A percentile compares a stretch with the other conserved stretches of the same genome.
phyloP scores from a whole-genome alignment of 2,888 invertebrate species.

The Acanthosepion pharaonis region DNA sequence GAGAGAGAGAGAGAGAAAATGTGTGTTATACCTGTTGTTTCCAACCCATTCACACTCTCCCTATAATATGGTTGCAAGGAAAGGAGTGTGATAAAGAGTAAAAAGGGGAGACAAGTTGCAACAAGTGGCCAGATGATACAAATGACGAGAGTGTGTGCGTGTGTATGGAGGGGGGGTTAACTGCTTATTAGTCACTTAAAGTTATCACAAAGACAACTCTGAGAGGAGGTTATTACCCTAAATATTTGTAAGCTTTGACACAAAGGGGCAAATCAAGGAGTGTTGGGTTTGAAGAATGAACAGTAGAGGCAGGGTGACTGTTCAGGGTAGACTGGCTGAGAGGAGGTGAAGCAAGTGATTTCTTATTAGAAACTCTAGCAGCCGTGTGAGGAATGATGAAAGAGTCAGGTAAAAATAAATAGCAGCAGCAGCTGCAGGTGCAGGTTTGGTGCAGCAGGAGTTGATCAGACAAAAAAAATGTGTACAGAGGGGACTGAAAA shows the following conservation, averaged over 20 bases:
- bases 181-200: neutral
- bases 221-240: neutral
- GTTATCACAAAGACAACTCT: neutral
- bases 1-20: neutral
- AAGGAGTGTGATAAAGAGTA: neutral
- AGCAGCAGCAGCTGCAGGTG: neutral
- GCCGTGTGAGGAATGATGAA: neutral
- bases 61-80: neutral
- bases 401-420: neutral
- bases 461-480: neutral
- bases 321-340: neutral
- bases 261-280: slow-evolving; percentile 14
- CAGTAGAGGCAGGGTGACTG: neutral
- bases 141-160: neutral
- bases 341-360: neutral
- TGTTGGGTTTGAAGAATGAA: neutral
- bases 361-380: neutral
- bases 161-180: neutral
- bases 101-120: neutral
- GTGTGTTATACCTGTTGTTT: neutral
- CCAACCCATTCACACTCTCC: neutral
- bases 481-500: too few relatives aligned
- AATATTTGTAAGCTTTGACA: slow-evolving; percentile 33
- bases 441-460: neutral
- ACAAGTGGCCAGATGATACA: slow-evolving; percentile 33